Conservation (phyloP, 1,140 invertebrate genomes). For the Ips typographus region DNA sequence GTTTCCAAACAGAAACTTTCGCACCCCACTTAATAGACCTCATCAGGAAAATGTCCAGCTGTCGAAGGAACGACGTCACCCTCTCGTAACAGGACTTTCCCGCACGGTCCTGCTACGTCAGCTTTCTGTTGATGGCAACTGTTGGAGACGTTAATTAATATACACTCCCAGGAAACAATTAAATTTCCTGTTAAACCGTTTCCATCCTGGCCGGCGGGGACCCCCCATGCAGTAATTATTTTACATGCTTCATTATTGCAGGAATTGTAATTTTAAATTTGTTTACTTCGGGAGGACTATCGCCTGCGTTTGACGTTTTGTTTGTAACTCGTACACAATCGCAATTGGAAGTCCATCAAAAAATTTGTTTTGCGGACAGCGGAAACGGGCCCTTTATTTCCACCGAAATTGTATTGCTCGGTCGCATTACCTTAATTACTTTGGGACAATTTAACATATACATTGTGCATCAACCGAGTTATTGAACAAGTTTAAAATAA, state of each 20-base stretch:
- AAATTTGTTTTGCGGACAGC: conserved; percentile 14
- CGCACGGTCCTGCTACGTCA: conserved; percentile 42
- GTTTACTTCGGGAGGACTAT: conserved; percentile 37
- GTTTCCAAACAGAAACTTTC: conserved; percentile 48
- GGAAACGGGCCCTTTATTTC: conserved; percentile 3
- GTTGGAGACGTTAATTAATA: conserved; percentile 54
- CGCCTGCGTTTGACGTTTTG: conserved; percentile 35
- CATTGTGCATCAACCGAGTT: no score
- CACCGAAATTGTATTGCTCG: not conserved
- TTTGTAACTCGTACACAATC: conserved; percentile 25
- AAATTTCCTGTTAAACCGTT: conserved; percentile 47
- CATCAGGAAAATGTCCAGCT: conserved; percentile 53
- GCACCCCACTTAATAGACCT: conserved; percentile 53
- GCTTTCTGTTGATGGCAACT: conserved; percentile 51
- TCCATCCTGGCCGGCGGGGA: conserved; percentile 31
- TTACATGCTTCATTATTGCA: conserved; percentile 49
- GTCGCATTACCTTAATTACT: not conserved
- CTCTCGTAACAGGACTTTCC: conserved; percentile 29
- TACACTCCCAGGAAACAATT: conserved; percentile 51
- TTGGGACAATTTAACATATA: not conserved
- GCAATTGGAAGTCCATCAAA: conserved; percentile 29
- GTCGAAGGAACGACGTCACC: conserved; percentile 41
- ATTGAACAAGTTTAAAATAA: no score
- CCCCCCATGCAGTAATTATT: conserved; percentile 45
- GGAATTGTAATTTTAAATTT: conserved; percentile 48